A percentile compares a stretch with the other conserved stretches of the same genome.
Evolutionary conservation across 2,888 invertebrate genomes (phyloP).

Genomic region (Malthinus flaveolus): DNA sequence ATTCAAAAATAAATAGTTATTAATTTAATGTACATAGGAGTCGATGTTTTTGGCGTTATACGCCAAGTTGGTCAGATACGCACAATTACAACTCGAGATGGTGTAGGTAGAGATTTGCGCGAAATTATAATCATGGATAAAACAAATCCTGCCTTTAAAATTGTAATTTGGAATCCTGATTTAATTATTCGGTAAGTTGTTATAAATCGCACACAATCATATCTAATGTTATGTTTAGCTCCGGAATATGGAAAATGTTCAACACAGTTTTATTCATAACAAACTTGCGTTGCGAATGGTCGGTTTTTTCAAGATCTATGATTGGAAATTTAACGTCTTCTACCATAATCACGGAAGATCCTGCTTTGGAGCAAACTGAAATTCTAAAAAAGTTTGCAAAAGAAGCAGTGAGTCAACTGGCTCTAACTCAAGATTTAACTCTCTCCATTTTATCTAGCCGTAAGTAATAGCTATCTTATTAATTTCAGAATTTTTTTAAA

Average conservation of each 20-base stretch:
- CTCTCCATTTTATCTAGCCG: constrained; percentile 50
- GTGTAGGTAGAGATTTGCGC: constrained; percentile 62
- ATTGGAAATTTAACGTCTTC: constrained; percentile 57
- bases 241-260: constrained; percentile 68
- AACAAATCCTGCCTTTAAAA: constrained; percentile 62
- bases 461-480: constrained; percentile 40
- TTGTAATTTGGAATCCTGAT: constrained; percentile 72
- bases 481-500: neutral
- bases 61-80: constrained; percentile 65
- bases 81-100: constrained; percentile 64
- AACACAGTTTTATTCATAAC: constrained; percentile 73
- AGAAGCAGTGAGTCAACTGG: constrained; percentile 40
- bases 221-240: constrained; percentile 49
- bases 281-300: constrained; percentile 68
- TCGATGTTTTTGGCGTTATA: constrained; percentile 73
- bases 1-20: neutral
- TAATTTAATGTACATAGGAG: constrained; percentile 35
- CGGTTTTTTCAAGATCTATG: constrained; percentile 57
- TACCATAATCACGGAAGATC: constrained; percentile 75
- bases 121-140: constrained; percentile 70
- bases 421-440: constrained; percentile 43
- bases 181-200: constrained; percentile 63
- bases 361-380: constrained; percentile 65
- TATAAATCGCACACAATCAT: neutral
- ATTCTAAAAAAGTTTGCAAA: constrained; percentile 59